phyloP scores from a whole-genome alignment of 2,797 vertebrate genomes.

The Anableps anableps region DNA sequence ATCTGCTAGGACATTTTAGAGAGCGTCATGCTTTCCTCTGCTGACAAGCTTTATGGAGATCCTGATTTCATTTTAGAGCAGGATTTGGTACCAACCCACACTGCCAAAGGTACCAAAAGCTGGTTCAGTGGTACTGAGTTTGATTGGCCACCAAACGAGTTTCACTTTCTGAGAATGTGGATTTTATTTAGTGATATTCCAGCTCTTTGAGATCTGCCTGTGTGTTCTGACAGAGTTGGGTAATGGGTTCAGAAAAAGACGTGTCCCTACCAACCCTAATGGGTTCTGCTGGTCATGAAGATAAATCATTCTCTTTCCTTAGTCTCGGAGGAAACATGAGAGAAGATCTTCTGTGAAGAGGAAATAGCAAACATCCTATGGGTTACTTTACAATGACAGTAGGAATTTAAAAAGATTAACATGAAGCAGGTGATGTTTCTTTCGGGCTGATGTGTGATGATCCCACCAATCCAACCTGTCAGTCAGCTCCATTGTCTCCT shows the following conservation, averaged over 20 bases:
- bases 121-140: no score
- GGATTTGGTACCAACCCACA: no score
- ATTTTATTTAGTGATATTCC: not conserved
- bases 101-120: not conserved
- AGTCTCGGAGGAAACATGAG: not conserved
- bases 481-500: not conserved
- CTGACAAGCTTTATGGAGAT: not conserved
- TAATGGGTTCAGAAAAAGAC: no score
- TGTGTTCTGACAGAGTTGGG: no score
- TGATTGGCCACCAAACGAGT: not conserved
- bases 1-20: not conserved
- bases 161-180: not conserved
- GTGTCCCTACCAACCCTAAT: no score
- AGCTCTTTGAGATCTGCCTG: not conserved
- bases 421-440: not conserved
- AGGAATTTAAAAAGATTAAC: not conserved
- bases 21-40: not conserved
- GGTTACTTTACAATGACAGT: not conserved
- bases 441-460: not conserved
- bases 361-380: not conserved
- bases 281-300: not conserved
- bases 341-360: not conserved
- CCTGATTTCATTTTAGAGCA: no score
- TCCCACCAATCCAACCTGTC: not conserved
- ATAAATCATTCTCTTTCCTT: not conserved